Evolutionary conservation across 2,888 invertebrate genomes (phyloP).

Genomic region (Cryptus armator): DNA sequence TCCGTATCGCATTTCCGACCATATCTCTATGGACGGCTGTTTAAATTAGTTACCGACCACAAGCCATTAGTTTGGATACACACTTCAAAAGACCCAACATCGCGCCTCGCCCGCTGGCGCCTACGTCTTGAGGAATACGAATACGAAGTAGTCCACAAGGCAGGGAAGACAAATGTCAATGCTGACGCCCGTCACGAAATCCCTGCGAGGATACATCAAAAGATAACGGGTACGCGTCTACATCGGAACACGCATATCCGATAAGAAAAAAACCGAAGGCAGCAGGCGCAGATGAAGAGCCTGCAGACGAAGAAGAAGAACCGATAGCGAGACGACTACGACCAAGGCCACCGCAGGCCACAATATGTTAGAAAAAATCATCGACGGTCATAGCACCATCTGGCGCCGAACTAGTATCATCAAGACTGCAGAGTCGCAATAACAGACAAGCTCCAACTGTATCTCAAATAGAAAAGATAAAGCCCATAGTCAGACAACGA

Average conservation of each 20-base stretch:
- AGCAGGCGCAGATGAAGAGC: neutral
- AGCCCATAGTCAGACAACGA: neutral
- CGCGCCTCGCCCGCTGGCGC: constrained; percentile 57
- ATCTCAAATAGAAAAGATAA: neutral
- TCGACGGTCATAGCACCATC: too few relatives aligned
- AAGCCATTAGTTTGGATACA: constrained; percentile 58
- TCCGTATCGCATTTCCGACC: constrained; percentile 52
- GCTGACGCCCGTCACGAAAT: neutral
- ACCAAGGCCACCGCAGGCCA: neutral
- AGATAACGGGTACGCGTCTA: neutral
- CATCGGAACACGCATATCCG: neutral
- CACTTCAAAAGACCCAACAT: constrained; percentile 60
- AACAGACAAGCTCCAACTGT: neutral
- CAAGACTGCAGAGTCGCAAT: too few relatives aligned
- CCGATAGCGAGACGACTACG: constrained; percentile 12
- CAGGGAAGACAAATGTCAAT: neutral
- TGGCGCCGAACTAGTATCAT: too few relatives aligned
- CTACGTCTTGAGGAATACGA: constrained; percentile 63
- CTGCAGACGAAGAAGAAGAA: constrained; percentile 3
- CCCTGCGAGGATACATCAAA: neutral
- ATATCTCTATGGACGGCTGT: constrained; percentile 59
- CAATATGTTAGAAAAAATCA: too few relatives aligned
- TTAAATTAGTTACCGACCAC: constrained; percentile 63
- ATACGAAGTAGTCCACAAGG: constrained; percentile 50
- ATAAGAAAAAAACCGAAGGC: neutral